phyloP scores from a whole-genome alignment of 2,888 invertebrate species.

The Vanessa cardui region DNA sequence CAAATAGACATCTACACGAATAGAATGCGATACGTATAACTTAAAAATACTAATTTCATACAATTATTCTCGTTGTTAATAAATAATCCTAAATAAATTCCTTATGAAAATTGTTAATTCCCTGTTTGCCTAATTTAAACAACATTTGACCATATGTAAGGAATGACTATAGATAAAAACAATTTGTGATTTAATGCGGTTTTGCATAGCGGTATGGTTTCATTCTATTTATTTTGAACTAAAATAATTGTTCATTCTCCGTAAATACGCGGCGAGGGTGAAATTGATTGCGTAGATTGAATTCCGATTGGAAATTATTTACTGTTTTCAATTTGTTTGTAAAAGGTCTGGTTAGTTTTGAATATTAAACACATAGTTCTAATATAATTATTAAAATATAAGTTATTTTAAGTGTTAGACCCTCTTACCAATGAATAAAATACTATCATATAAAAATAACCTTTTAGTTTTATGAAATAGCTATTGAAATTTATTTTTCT shows the following conservation, averaged over 20 bases:
- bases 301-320: slow-evolving; percentile 39
- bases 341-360: slow-evolving; percentile 15
- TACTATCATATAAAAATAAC: too few relatives aligned
- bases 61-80: too few relatives aligned
- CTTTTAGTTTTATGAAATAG: too few relatives aligned
- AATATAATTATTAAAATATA: not conserved
- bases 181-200: slow-evolving; percentile 12
- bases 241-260: slow-evolving; percentile 25
- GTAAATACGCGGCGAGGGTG: slow-evolving; percentile 35
- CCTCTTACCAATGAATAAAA: too few relatives aligned
- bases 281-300: slow-evolving; percentile 39
- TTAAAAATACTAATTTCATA: too few relatives aligned
- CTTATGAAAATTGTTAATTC: too few relatives aligned
- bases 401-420: not conserved
- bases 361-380: not conserved
- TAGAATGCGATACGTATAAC: too few relatives aligned
- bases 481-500: too few relatives aligned
- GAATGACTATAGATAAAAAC: not conserved
- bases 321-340: slow-evolving; percentile 30
- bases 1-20: too few relatives aligned
- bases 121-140: too few relatives aligned
- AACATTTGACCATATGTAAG: not conserved
- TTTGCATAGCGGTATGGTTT: slow-evolving; percentile 12
- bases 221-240: slow-evolving; percentile 29
- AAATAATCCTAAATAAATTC: too few relatives aligned